Conservation (phyloP, 1,140 invertebrate species). For the Hycleus phaleratus region DNA sequence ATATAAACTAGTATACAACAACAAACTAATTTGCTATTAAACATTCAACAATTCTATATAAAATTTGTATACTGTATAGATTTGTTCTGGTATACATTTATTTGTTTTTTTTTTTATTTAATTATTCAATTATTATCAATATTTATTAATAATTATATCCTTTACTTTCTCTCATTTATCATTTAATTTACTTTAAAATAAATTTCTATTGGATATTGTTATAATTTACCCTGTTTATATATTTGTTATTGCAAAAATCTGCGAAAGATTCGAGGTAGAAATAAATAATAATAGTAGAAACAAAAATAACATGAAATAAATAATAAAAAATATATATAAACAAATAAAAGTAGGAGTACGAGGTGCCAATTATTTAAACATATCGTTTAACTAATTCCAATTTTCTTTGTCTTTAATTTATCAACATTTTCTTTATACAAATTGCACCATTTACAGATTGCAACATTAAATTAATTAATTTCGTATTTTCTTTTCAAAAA, state of each 20-base stretch:
- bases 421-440: constrained; percentile 26
- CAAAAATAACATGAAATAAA: constrained; percentile 6
- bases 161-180: too few species aligned
- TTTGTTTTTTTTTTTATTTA: constrained; percentile 21
- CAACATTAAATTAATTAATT: constrained; percentile 37
- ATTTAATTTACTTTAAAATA: constrained; percentile 17
- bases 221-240: constrained; percentile 35
- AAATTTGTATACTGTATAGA: constrained; percentile 21
- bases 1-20: background rate
- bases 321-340: constrained; percentile 17
- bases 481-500: too few species aligned
- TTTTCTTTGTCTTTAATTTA: background rate
- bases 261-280: too few species aligned
- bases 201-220: constrained; percentile 28
- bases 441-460: constrained; percentile 37
- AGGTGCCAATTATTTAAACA: constrained; percentile 23
- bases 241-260: too few species aligned
- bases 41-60: background rate
- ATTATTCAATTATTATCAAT: too few species aligned
- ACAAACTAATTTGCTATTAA: constrained; percentile 10
- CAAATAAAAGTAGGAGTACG: constrained; percentile 23
- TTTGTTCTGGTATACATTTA: constrained; percentile 27
- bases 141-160: too few species aligned
- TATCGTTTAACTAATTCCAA: too few species aligned
- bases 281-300: background rate